phyloP scores from a whole-genome alignment of 2,797 vertebrate genomes.

The Cygnus olor region DNA sequence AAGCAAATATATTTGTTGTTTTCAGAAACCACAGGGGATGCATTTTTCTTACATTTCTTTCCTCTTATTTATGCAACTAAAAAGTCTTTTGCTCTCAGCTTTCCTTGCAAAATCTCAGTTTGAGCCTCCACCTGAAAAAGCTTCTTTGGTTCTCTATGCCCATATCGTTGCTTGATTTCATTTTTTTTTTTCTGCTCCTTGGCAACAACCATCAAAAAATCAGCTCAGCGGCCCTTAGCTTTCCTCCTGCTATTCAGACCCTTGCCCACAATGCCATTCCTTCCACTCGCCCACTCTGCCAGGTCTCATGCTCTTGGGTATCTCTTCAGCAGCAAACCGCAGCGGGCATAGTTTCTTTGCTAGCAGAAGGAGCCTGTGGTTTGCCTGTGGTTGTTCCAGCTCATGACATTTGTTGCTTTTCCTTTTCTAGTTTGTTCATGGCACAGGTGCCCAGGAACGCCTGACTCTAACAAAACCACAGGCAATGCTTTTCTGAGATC shows the following conservation, averaged over 20 bases:
- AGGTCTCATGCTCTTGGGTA: not conserved
- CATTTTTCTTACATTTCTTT: not conserved
- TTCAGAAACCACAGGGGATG: not conserved
- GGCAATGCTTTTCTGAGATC: not conserved
- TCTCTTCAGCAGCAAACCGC: not conserved
- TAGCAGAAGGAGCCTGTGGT: not conserved
- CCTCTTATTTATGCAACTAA: not conserved
- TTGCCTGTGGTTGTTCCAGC: not conserved
- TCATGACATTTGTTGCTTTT: not conserved
- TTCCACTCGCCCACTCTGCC: not conserved
- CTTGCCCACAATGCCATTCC: not conserved
- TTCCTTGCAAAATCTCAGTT: not conserved
- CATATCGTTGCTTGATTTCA: not conserved
- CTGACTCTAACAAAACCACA: not conserved
- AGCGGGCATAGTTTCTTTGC: accelerated
- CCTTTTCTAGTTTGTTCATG: not conserved
- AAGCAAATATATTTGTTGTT: not conserved
- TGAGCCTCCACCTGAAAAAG: not conserved
- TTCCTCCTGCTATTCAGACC: not conserved
- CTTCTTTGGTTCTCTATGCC: not conserved
- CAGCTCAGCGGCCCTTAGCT: not conserved
- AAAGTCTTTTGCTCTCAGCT: not conserved
- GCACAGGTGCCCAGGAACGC: not conserved
- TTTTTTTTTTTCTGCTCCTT: not conserved
- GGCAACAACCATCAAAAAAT: not conserved